Percentiles rank a stretch among this genome's conserved stretches.
phyloP scores from a whole-genome alignment of 1,140 invertebrate genomes.

The Leptinotarsa texana region DNA sequence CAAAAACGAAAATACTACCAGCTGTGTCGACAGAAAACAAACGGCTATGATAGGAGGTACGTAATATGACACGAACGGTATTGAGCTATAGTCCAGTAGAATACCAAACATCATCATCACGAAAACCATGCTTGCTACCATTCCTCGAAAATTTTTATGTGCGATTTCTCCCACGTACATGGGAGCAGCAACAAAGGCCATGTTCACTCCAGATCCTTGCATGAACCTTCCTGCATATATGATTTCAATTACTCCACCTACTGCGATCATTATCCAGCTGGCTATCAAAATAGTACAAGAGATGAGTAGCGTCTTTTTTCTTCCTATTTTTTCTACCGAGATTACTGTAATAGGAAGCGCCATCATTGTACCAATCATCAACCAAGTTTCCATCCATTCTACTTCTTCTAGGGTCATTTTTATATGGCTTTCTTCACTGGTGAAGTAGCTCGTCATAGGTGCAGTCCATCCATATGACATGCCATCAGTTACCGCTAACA shows the following conservation, averaged over 20 bases:
- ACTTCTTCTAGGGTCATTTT: slow-evolving; percentile 37
- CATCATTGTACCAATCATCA: slow-evolving; percentile 63
- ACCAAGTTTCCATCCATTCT: slow-evolving; percentile 66
- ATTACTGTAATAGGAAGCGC: slow-evolving; percentile 60
- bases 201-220: slow-evolving; percentile 34
- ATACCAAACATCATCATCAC: too few species aligned
- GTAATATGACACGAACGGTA: too few species aligned
- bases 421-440: slow-evolving; percentile 44
- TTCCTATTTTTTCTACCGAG: slow-evolving; percentile 64
- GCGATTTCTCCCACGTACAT: slow-evolving; percentile 36
- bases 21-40: too few species aligned
- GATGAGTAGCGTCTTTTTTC: slow-evolving; percentile 63
- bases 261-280: slow-evolving; percentile 59
- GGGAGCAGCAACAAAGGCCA: slow-evolving; percentile 30
- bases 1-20: too few species aligned
- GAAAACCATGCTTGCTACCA: too few species aligned
- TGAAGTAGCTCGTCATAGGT: slow-evolving; percentile 61
- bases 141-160: slow-evolving; percentile 36
- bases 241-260: slow-evolving; percentile 15
- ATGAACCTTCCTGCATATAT: slow-evolving; percentile 32
- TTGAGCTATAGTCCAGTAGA: too few species aligned
- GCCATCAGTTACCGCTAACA: slow-evolving; percentile 41
- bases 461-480: slow-evolving; percentile 64
- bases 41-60: too few species aligned
- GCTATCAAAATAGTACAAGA: slow-evolving; percentile 62